Evolutionary conservation across 1,140 invertebrate species (phyloP).

Genomic region (Chrysopa pallens): DNA sequence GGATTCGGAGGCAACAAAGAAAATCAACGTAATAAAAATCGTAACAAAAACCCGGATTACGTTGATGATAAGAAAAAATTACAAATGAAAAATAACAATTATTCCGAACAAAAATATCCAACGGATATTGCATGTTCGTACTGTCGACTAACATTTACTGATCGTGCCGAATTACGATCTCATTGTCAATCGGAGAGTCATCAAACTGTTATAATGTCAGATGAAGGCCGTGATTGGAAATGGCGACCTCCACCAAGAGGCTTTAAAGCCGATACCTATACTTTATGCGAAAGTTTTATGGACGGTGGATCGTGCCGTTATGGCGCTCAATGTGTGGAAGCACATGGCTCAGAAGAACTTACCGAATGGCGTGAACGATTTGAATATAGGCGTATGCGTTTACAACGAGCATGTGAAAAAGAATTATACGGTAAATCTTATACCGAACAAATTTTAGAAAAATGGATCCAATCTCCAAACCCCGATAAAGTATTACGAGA

Average conservation of each 20-base stretch:
- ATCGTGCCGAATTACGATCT: constrained; percentile 34
- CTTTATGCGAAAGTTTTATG: constrained; percentile 34
- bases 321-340: constrained; percentile 54
- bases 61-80: not conserved
- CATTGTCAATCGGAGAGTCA: constrained; percentile 48
- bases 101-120: not conserved
- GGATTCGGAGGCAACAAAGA: not conserved
- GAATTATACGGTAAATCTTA: constrained; percentile 38
- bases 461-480: constrained; percentile 35
- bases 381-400: constrained; percentile 39
- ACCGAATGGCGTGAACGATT: constrained; percentile 58
- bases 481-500: constrained; percentile 37
- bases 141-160: constrained; percentile 38
- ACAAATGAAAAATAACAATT: not conserved
- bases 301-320: constrained; percentile 38
- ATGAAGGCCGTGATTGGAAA: constrained; percentile 51
- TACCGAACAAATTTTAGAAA: constrained; percentile 45
- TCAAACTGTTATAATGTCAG: constrained; percentile 49
- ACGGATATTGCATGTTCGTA: constrained; percentile 27
- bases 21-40: not conserved
- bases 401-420: constrained; percentile 45
- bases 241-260: constrained; percentile 48
- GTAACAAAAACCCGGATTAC: not conserved
- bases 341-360: constrained; percentile 52
- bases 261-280: constrained; percentile 31